Conservation (phyloP, 1,140 invertebrate species). For the Brachystomella parvula region DNA sequence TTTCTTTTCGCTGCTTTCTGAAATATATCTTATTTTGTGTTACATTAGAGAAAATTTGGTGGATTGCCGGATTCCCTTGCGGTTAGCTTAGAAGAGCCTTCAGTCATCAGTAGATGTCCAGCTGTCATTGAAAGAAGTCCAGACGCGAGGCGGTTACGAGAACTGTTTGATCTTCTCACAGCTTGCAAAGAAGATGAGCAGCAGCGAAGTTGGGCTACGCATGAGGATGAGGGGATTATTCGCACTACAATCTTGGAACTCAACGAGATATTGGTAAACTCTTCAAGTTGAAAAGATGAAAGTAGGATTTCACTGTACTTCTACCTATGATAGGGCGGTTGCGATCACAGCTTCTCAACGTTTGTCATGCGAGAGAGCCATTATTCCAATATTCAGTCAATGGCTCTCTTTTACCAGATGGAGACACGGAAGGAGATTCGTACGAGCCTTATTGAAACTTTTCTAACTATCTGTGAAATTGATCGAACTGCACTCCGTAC, state of each 20-base stretch:
- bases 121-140: slow-evolving; percentile 55
- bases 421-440: slow-evolving; percentile 75
- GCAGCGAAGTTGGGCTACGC: slow-evolving; percentile 83
- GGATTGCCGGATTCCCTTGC: background rate
- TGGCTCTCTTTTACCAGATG: slow-evolving; percentile 88
- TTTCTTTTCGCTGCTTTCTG: too few relatives aligned
- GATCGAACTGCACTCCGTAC: slow-evolving; percentile 68
- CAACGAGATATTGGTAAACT: slow-evolving; percentile 70
- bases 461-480: slow-evolving; percentile 74
- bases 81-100: slow-evolving; percentile 27
- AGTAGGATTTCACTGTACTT: background rate
- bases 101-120: slow-evolving; percentile 35
- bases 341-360: slow-evolving; percentile 65
- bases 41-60: slow-evolving; percentile 1
- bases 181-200: slow-evolving; percentile 86
- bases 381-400: slow-evolving; percentile 63
- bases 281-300: background rate
- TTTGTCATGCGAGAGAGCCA: slow-evolving; percentile 66
- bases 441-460: slow-evolving; percentile 68
- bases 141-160: slow-evolving; percentile 68
- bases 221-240: slow-evolving; percentile 83
- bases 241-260: slow-evolving; percentile 72
- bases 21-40: background rate
- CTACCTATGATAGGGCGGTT: background rate
- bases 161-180: slow-evolving; percentile 69